Conservation (phyloP, 2,113 vertebrate species). For the Atlantisia rogersi region DNA sequence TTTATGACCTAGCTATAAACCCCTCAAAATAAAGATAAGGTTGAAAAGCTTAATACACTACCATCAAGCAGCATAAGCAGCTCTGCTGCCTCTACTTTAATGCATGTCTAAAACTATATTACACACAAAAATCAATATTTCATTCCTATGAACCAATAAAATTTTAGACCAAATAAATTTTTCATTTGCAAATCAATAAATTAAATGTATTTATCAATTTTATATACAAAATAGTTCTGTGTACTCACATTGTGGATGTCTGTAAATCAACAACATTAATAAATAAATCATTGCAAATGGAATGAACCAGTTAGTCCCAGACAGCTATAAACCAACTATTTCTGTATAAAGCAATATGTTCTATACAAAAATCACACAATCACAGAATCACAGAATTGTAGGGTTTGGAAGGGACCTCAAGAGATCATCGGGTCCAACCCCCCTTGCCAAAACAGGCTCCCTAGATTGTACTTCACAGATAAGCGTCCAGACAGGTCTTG, state of each 20-base stretch:
- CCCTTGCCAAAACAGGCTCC: no score
- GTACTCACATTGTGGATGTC: neutral
- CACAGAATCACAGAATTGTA: no score
- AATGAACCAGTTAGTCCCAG: neutral
- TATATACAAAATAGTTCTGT: neutral
- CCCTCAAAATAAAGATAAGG: neutral
- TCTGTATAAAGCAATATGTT: neutral
- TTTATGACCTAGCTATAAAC: constrained; percentile 9
- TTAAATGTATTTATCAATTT: constrained; percentile 47
- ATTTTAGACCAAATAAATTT: constrained; percentile 25
- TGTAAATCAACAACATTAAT: constrained; percentile 10
- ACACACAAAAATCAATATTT: constrained; percentile 46
- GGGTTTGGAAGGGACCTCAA: no score
- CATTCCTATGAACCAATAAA: constrained; percentile 10
- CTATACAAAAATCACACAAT: neutral
- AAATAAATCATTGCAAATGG: neutral
- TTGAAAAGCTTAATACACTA: neutral
- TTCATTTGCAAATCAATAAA: constrained; percentile 38
- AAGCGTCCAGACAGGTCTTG: no score
- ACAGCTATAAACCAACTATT: neutral
- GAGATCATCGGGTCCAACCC: no score
- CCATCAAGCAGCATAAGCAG: neutral
- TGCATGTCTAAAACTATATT: neutral
- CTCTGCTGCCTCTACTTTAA: neutral
- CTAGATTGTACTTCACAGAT: no score